Evolutionary conservation across 2,113 vertebrate genomes (phyloP).

Genomic region (Ptyas mucosa): DNA sequence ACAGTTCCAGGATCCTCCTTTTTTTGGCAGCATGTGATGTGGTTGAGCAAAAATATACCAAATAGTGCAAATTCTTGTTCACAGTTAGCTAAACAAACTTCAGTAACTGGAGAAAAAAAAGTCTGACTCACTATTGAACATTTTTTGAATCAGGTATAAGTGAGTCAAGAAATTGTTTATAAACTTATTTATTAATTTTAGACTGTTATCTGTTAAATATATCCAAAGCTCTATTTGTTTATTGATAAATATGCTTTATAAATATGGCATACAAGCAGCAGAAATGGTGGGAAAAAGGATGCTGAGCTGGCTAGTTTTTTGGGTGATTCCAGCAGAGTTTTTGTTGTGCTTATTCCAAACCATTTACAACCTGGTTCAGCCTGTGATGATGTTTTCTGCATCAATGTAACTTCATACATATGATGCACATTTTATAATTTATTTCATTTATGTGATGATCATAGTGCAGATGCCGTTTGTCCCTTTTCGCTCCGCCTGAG

Average conservation of each 20-base stretch:
- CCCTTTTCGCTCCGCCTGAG: not conserved
- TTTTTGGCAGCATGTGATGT: constrained; percentile 27
- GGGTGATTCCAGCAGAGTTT: not conserved
- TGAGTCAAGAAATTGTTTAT: not conserved
- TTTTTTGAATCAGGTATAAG: not conserved
- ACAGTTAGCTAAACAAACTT: constrained; percentile 33
- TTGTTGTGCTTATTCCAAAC: not conserved
- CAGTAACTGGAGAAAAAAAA: constrained; percentile 7
- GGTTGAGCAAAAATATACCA: constrained; percentile 21
- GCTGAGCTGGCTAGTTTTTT: not conserved
- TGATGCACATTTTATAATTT: not conserved
- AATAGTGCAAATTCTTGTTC: constrained; percentile 18
- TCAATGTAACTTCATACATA: not conserved
- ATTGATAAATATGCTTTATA: not conserved
- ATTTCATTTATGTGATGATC: not conserved
- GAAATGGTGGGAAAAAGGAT: not conserved
- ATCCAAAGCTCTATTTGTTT: not conserved
- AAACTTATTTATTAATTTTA: not conserved
- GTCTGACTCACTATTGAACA: not conserved
- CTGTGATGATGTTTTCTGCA: not conserved
- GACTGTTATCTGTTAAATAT: not conserved
- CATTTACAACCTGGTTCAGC: not conserved
- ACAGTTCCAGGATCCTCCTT: constrained; percentile 38
- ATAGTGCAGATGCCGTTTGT: not conserved
- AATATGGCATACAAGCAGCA: not conserved